Conservation (phyloP, 2,888 invertebrate species). For the Plebejus melissa region DNA sequence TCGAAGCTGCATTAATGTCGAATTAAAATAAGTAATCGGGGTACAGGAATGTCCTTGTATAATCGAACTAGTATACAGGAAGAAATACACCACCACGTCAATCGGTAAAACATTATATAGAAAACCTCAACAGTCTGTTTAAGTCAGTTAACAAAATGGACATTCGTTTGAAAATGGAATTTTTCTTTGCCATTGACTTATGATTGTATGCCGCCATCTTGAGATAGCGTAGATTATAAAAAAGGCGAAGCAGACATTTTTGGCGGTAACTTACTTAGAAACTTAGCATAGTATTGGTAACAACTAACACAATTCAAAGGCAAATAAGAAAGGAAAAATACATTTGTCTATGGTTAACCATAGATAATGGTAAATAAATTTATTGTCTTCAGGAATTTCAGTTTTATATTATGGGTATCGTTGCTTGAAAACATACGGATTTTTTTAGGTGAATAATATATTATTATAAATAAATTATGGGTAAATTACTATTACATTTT, state of each 20-base stretch:
- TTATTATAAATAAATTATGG: neutral
- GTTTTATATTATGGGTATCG: slow-evolving; percentile 25
- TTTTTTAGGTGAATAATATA: neutral
- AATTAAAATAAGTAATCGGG: neutral
- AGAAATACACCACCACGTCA: slow-evolving; percentile 5
- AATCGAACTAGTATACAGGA: slow-evolving; percentile 24
- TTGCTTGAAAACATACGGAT: slow-evolving; percentile 7
- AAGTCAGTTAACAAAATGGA: slow-evolving; percentile 18
- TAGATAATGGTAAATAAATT: slow-evolving; percentile 20
- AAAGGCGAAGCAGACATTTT: neutral
- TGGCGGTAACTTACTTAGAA: neutral
- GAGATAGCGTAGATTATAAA: neutral
- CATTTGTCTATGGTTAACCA: slow-evolving; percentile 19
- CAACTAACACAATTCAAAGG: neutral
- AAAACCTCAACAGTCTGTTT: slow-evolving; percentile 10
- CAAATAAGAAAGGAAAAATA: slow-evolving; percentile 4
- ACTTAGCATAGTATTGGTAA: slow-evolving; percentile 1
- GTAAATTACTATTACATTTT: slow-evolving; percentile 2
- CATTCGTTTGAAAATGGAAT: slow-evolving; percentile 1
- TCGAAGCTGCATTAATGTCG: neutral
- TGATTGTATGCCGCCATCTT: neutral
- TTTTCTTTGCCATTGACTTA: neutral
- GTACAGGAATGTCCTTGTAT: slow-evolving; percentile 5
- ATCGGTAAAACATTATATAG: slow-evolving; percentile 13
- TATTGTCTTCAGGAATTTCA: slow-evolving; percentile 27